Evolutionary conservation across 2,888 invertebrate species (phyloP).

Genomic region (Sarcophaga subvicina): DNA sequence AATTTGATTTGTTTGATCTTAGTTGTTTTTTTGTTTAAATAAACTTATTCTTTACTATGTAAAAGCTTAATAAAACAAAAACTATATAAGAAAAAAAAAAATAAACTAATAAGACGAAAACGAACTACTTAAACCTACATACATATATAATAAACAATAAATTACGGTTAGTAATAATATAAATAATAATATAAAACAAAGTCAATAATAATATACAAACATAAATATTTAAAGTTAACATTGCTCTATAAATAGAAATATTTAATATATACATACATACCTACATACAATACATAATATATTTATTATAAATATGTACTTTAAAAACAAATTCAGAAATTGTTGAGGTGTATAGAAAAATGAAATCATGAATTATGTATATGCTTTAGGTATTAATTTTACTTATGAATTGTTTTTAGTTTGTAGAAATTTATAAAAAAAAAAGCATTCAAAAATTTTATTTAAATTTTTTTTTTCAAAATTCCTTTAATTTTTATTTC

Average conservation of each 20-base stretch:
- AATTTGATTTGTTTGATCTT: constrained; percentile 28
- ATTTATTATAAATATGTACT: not conserved
- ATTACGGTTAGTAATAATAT: constrained; percentile 12
- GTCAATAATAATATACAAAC: constrained; percentile 42
- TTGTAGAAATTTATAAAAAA: constrained; percentile 16
- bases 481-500: constrained; percentile 1
- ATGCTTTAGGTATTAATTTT: constrained; percentile 33
- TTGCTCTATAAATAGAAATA: constrained; percentile 38
- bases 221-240: constrained; percentile 57
- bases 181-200: constrained; percentile 27
- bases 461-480: constrained; percentile 5
- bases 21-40: constrained; percentile 55
- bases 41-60: constrained; percentile 71
- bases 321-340: constrained; percentile 13
- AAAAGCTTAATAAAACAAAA: constrained; percentile 68
- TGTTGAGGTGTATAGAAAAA: constrained; percentile 7
- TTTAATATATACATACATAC: constrained; percentile 3
- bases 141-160: constrained; percentile 8
- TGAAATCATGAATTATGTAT: constrained; percentile 3
- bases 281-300: not conserved
- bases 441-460: constrained; percentile 11
- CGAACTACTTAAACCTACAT: constrained; percentile 39
- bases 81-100: constrained; percentile 20
- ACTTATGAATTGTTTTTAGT: constrained; percentile 32
- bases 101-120: constrained; percentile 20